Evolutionary conservation across 1,140 invertebrate genomes (phyloP).

Genomic region (Pomacea maculata): DNA sequence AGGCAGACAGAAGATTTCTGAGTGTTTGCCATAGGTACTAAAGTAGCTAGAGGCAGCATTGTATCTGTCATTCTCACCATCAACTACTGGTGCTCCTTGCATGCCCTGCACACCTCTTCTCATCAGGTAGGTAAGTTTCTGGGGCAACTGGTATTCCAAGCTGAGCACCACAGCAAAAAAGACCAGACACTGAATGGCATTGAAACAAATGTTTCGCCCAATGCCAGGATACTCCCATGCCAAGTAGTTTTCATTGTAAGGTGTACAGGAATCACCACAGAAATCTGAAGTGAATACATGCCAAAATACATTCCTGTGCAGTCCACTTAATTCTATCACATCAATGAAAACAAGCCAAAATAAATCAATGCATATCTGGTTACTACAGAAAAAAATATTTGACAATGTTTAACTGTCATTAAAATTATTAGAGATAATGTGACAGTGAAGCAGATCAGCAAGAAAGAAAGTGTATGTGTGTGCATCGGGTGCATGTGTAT

Average conservation of each 20-base stretch:
- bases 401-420: background rate
- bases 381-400: background rate
- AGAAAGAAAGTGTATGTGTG: background rate
- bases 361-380: too few species aligned
- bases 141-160: slow-evolving; percentile 20
- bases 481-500: background rate
- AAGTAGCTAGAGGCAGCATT: too few species aligned
- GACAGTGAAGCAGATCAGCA: background rate
- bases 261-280: slow-evolving; percentile 43
- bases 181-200: slow-evolving; percentile 68
- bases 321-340: too few species aligned
- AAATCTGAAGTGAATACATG: slow-evolving; percentile 28
- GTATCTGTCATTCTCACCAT: too few species aligned
- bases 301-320: too few species aligned
- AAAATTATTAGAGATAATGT: background rate
- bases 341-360: too few species aligned
- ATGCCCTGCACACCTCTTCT: background rate
- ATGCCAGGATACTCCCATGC: slow-evolving; percentile 68
- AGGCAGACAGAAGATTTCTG: too few species aligned
- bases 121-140: slow-evolving; percentile 12
- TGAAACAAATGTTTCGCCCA: slow-evolving; percentile 69
- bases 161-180: slow-evolving; percentile 66
- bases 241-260: slow-evolving; percentile 64
- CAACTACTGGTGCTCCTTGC: too few species aligned
- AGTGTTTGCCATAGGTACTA: too few species aligned